These are phyloP conservation scores for Patagioenas fasciata DNA, from an alignment of 2,113 vertebrate genomes.

Conservation along the genomic window DNA sequence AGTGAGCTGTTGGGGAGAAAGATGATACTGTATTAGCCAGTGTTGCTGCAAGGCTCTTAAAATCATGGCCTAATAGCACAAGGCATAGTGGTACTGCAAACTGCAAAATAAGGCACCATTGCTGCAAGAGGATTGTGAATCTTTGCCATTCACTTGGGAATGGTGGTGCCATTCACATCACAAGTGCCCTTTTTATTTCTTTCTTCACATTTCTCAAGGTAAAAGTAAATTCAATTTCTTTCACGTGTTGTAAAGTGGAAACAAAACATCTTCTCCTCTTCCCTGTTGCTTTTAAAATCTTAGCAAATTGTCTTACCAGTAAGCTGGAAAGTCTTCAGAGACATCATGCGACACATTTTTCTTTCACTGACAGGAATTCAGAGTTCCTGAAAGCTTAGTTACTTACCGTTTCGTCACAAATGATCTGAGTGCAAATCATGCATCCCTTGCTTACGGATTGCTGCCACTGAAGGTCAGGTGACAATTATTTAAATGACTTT, in stretches of 20 bases:
- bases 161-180: neutral
- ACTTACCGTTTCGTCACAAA: neutral
- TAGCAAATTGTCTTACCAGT: neutral
- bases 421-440: neutral
- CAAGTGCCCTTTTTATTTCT: neutral
- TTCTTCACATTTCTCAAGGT: neutral
- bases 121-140: neutral
- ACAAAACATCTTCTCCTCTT: neutral
- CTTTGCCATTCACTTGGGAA: neutral
- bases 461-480: neutral
- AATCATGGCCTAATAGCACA: neutral
- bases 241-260: neutral
- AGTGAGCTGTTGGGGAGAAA: neutral
- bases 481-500: neutral
- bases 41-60: neutral
- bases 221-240: neutral
- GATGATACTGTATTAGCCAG: neutral
- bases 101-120: neutral
- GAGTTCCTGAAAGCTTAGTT: neutral
- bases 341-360: neutral
- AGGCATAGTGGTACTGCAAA: neutral
- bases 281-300: neutral
- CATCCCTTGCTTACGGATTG: neutral
- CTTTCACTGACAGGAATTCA: neutral
- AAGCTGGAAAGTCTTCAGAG: neutral